Evolutionary conservation across 1,140 invertebrate genomes (phyloP), one percentile per base, ranked within the genome.

Genomic region (Drosophila bifasciata): DNA sequence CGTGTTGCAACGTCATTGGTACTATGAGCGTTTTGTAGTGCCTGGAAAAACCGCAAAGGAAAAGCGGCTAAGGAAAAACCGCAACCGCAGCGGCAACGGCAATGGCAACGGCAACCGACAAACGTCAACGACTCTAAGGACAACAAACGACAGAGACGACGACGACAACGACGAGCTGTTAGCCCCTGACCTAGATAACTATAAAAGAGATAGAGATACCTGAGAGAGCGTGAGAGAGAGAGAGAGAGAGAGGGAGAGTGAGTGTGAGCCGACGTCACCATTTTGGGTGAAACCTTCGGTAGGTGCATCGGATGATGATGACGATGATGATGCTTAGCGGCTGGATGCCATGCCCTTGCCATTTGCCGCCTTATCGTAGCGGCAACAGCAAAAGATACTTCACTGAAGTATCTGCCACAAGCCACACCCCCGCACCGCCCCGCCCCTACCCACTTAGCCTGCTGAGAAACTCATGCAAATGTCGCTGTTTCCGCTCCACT

Each of bases 121-220:
- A 78, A 75, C 70, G 76, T 79, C 76, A 74, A 77, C 61, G 62
- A 76, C 57, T 64, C 58, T 60, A 62, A 71, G 59, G 66, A 76
- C 57, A 63, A 76, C 60, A 57, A 36, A 13, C 32, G 32, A 36
- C 32, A 36, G 32, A 36, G 11, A 36, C 9, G 3, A 36, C 11
- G 32, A 66, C 69, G 43, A 59, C 70, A 43, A 46, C 56, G 48
- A 45, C 76, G 78, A 76, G 70, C 52, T 76, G 49, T 69, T 68
- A 61, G 74, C 75, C 81, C 81, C 81, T 86, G 81, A 86, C 81
- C 81, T 78, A 86, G 81, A 88, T 86, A 66, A 79, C 64, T 41
- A 40, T 13, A 21, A 40, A 50, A 68, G 50, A 68, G 64, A 68
- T 67, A 46, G 51, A 63, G 50, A 36, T 36, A 36, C 45, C 32